Base-by-base conservation (phyloP, 2,888 invertebrate species). In the Erebia palarica region DNA sequence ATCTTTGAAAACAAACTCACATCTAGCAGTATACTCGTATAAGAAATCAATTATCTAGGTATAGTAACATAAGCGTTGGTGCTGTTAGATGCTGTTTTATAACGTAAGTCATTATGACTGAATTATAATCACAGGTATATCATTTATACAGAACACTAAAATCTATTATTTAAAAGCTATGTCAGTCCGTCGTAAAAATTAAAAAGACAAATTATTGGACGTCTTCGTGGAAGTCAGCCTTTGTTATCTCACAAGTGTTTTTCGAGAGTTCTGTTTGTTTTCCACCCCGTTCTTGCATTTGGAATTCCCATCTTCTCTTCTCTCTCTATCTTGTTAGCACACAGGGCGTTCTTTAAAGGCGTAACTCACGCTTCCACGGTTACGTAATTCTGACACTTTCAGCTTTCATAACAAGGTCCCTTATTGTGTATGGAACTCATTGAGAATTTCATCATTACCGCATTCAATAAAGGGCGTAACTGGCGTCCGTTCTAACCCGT, bases 151-250 rank as follows among this genome's bases (percentile, higher is more conserved):
- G 42, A 61, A 68, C 53, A 51, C 68, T 59, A 67, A 49, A 76
- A 78, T 76, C 79, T 84, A 84, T 86, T 86, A 89, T 89, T 91
- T 87, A 87, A 92, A 89, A 90, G 89, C 90, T 86, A 90, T 88
- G 87, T 85, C 90, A 91, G 91, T 91, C 90, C 88, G 88, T 86
- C 85, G 90, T 92, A 90, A 93, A 36, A 92, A 92, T 93, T 92
- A 92, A 93, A 93, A 93, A 92, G 92, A 92, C 92, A 93, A 93
- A 92, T 93, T 93, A 93, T 93, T 91, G 91, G 86, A 91, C 90
- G 89, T 92, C 88, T 93, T 92, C 93, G 90, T 91, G 89, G 93
- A 93, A 92, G 87, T 85, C 84, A 86, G 88, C 88, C 90, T 92
- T 92, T 93, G 93, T 93, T 92, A 93, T 92, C 90, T 90, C 90